A percentile compares a stretch with the other conserved stretches of the same genome.
Conservation (phyloP, 2,888 invertebrate genomes). For the Acrobasis consociella region DNA sequence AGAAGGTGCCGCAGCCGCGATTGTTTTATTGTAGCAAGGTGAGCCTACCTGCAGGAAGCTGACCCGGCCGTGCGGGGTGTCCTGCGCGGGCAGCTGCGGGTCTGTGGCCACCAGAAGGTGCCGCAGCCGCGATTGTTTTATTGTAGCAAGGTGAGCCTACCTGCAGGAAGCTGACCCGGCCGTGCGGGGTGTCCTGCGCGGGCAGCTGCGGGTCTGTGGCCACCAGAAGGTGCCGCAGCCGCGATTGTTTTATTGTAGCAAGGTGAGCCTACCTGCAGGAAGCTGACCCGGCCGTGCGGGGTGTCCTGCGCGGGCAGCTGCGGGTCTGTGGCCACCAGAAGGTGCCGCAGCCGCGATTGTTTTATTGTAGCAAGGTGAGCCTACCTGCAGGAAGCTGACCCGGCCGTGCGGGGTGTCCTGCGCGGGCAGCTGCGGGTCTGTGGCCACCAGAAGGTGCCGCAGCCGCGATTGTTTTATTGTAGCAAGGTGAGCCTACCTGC, state of each 20-base stretch:
- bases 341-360: conserved; percentile 83
- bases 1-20: conserved; percentile 86
- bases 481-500: conserved; percentile 69
- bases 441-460: conserved; percentile 91
- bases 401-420: conserved; percentile 88
- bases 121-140: conserved; percentile 51
- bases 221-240: conserved; percentile 89
- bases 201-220: conserved; percentile 91
- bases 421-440: conserved; percentile 89
- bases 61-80: conserved; percentile 89
- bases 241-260: no score
- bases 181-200: conserved; percentile 87
- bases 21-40: no score
- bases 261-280: conserved; percentile 82
- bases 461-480: no score
- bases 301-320: conserved; percentile 87
- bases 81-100: conserved; percentile 86
- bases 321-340: conserved; percentile 93
- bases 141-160: no score
- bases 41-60: conserved; percentile 84
- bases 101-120: conserved; percentile 95
- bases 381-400: conserved; percentile 87
- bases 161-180: conserved; percentile 88
- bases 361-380: no score
- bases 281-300: conserved; percentile 89